Evolutionary conservation across 2,797 vertebrate species (phyloP).

Genomic region (Pipistrellus pygmaeus): DNA sequence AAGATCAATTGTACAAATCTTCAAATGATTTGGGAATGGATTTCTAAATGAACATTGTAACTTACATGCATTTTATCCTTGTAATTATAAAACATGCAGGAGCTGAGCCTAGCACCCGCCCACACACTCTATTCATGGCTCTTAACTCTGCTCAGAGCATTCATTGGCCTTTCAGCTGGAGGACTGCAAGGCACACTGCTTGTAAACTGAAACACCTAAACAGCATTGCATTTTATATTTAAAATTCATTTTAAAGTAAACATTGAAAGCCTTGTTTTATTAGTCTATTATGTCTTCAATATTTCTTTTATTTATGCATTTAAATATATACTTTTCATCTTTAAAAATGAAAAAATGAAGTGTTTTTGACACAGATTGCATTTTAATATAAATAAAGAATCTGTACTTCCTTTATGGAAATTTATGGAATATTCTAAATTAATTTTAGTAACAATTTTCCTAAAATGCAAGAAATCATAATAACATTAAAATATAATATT

Average conservation of each 20-base stretch:
- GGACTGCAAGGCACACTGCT: not conserved
- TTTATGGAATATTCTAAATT: slow-evolving; percentile 5
- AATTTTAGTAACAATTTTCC: slow-evolving; percentile 28
- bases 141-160: slow-evolving; percentile 65
- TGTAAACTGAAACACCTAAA: not conserved
- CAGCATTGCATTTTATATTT: slow-evolving; percentile 54
- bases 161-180: slow-evolving; percentile 56
- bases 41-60: slow-evolving; percentile 61
- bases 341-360: slow-evolving; percentile 17
- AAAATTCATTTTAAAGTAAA: slow-evolving; percentile 72
- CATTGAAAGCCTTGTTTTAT: slow-evolving; percentile 22
- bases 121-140: not conserved
- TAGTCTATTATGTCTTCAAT: not conserved
- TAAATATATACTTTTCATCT: not conserved
- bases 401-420: slow-evolving; percentile 11
- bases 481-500: not conserved
- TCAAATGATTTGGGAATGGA: slow-evolving; percentile 41
- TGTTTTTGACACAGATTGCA: not conserved
- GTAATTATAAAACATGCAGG: slow-evolving; percentile 52
- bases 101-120: not conserved
- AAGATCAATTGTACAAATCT: slow-evolving; percentile 61
- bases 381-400: not conserved
- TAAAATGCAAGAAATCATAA: not conserved
- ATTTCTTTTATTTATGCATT: slow-evolving; percentile 12
- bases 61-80: slow-evolving; percentile 1